A percentile compares a stretch with the other conserved stretches of the same genome.
Evolutionary conservation across 2,888 invertebrate species (phyloP).

Genomic region (Orthonevra nobilis): DNA sequence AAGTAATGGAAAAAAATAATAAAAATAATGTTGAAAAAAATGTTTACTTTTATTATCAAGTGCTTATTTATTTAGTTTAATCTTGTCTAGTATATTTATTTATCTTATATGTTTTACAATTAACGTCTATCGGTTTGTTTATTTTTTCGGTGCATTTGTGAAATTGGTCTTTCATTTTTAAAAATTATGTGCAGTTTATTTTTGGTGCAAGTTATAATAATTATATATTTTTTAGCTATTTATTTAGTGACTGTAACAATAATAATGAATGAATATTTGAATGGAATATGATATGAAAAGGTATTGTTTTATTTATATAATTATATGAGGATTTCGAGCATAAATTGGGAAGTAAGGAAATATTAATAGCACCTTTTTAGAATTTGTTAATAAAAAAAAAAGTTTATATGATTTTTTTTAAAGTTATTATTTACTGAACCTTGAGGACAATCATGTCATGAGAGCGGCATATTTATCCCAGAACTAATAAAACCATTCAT

Average conservation of each 20-base stretch:
- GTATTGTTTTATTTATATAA: slow-evolving; percentile 20
- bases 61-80: slow-evolving; percentile 9
- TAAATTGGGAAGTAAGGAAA: slow-evolving; percentile 44
- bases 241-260: slow-evolving; percentile 3
- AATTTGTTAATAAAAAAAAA: no score
- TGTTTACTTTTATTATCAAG: slow-evolving; percentile 8
- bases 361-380: slow-evolving; percentile 59
- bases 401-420: no score
- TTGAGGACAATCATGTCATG: neutral
- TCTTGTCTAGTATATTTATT: slow-evolving; percentile 5
- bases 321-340: no score
- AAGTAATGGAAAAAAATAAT: no score
- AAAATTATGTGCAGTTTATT: slow-evolving; percentile 59
- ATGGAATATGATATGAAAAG: slow-evolving; percentile 27
- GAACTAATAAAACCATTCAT: neutral
- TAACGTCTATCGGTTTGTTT: slow-evolving; percentile 21
- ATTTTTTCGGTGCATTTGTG: slow-evolving; percentile 66
- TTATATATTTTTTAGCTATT: slow-evolving; percentile 3
- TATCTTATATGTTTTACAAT: slow-evolving; percentile 25
- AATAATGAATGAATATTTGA: slow-evolving; percentile 28
- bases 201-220: slow-evolving; percentile 42
- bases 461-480: neutral
- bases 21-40: neutral
- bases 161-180: slow-evolving; percentile 70
- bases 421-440: slow-evolving; percentile 24